A percentile compares a stretch with the other conserved stretches of the same genome.
These are phyloP conservation scores for Stenchaetothrips biformis DNA, from an alignment of 2,888 invertebrate genomes.

Conservation along the genomic window DNA sequence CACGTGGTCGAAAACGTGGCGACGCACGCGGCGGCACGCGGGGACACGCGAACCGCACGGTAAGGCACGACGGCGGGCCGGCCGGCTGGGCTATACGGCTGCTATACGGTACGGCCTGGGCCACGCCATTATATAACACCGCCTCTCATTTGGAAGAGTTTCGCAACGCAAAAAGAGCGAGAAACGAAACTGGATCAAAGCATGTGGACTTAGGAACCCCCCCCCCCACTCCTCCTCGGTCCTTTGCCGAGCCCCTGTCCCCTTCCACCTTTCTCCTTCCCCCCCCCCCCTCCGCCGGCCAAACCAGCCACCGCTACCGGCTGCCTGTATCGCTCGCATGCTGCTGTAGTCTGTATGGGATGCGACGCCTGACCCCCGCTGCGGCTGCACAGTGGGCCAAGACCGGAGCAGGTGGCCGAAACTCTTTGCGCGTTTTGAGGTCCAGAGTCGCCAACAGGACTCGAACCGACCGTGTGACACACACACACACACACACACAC, in stretches of 20 bases:
- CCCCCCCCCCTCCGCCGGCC: not conserved
- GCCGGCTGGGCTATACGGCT: not conserved
- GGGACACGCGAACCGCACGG: too few relatives aligned
- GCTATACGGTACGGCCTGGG: not conserved
- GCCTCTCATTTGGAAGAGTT: slow-evolving; percentile 21
- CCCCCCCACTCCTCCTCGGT: not conserved
- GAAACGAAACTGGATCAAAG: slow-evolving; percentile 21
- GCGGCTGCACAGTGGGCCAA: too few relatives aligned
- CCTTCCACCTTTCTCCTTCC: not conserved
- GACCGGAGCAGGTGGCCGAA: too few relatives aligned
- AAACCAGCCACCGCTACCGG: not conserved
- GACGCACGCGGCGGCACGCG: too few relatives aligned
- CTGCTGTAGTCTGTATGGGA: too few relatives aligned
- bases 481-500: too few relatives aligned
- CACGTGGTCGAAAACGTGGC: too few relatives aligned
- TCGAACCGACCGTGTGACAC: too few relatives aligned
- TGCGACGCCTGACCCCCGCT: too few relatives aligned
- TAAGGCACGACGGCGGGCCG: not conserved
- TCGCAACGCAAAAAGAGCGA: slow-evolving; percentile 22
- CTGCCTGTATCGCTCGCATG: not conserved
- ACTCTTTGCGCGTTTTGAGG: too few relatives aligned
- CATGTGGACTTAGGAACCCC: slow-evolving; percentile 18
- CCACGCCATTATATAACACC: slow-evolving; percentile 20
- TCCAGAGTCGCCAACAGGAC: too few relatives aligned
- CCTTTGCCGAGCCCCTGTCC: not conserved